These are phyloP conservation scores for Dromaius novaehollandiae DNA, from an alignment of 2,113 vertebrate species.

Conservation along the genomic window DNA sequence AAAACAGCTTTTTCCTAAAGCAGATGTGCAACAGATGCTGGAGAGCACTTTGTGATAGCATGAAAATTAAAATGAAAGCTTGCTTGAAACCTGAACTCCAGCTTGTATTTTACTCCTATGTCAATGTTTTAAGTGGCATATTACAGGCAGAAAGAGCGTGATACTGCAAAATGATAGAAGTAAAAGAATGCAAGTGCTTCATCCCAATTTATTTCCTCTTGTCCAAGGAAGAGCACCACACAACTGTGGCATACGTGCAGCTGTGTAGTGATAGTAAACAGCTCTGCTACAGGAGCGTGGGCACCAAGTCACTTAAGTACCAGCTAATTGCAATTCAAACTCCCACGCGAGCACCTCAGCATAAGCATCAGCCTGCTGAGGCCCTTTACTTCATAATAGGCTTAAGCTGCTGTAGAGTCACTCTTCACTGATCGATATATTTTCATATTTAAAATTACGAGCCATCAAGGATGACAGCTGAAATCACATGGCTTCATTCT, in stretches of 20 bases:
- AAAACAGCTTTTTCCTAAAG: no score
- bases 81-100: not conserved
- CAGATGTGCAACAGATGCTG: rapidly evolving
- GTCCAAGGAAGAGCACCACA: rapidly evolving
- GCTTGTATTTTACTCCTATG: not conserved
- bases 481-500: rapidly evolving
- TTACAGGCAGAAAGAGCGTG: rapidly evolving
- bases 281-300: rapidly evolving
- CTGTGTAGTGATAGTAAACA: rapidly evolving
- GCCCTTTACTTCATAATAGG: not conserved
- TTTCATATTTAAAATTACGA: not conserved
- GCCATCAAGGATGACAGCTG: not conserved
- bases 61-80: rapidly evolving
- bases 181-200: no score
- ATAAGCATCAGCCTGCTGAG: not conserved
- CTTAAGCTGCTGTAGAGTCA: not conserved
- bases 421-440: rapidly evolving
- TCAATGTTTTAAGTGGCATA: rapidly evolving
- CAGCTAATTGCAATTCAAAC: not conserved
- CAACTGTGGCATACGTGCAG: rapidly evolving
- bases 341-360: not conserved
- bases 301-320: not conserved
- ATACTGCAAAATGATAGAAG: not conserved
- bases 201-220: no score
- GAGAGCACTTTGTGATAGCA: rapidly evolving